Conservation (phyloP, 2,888 invertebrate species). For the Andrena bucephala region DNA sequence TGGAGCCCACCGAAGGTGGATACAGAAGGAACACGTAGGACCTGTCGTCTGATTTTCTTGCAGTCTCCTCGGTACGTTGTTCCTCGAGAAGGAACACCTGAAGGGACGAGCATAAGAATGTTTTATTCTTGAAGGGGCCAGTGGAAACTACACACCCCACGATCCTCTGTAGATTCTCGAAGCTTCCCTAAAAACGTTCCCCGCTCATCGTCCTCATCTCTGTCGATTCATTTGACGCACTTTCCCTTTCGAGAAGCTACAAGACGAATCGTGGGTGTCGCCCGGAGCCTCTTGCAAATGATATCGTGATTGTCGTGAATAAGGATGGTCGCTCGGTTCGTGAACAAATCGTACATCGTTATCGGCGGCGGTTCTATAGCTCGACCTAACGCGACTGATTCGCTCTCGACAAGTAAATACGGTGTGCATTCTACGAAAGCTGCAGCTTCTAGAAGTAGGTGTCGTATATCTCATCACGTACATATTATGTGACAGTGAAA, state of each 20-base stretch:
- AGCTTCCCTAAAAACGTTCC: not conserved
- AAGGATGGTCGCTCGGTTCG: conserved; percentile 26
- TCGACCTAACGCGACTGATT: conserved; percentile 59
- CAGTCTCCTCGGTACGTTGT: conserved; percentile 84
- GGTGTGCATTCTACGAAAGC: conserved; percentile 82
- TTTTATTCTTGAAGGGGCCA: not conserved
- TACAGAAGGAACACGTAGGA: conserved; percentile 96
- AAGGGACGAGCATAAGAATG: conserved; percentile 42
- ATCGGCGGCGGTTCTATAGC: conserved; percentile 45
- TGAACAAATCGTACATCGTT: conserved; percentile 39
- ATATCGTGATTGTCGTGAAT: conserved; percentile 39
- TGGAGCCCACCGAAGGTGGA: conserved; percentile 90
- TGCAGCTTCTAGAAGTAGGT: conserved; percentile 75
- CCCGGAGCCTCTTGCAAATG: conserved; percentile 24
- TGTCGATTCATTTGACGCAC: too few relatives aligned
- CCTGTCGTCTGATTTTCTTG: conserved; percentile 89
- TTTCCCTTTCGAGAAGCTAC: conserved; percentile 38
- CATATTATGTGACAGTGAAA: conserved; percentile 74
- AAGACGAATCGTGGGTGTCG: conserved; percentile 32
- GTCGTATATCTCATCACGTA: conserved; percentile 70
- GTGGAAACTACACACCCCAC: conserved; percentile 36
- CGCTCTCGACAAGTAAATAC: conserved; percentile 61
- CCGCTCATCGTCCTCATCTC: too few relatives aligned
- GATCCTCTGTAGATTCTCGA: conserved; percentile 55
- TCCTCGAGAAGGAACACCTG: conserved; percentile 88